phyloP scores from a whole-genome alignment of 1,140 invertebrate species.

The Drosophila chauvacae region DNA sequence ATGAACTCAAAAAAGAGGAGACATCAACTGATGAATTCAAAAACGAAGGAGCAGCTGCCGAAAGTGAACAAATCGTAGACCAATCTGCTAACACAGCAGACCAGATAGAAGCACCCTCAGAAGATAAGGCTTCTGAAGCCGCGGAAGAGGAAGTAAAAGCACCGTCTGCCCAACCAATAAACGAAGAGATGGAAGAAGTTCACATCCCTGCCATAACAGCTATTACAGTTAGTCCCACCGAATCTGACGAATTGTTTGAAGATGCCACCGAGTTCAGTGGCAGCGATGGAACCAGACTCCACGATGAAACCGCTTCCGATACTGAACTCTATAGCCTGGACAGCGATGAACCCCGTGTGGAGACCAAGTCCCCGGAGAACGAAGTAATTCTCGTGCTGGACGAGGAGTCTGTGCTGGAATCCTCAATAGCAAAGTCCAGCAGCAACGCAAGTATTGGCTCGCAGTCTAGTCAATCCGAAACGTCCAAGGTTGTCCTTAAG shows the following conservation, averaged over 20 bases:
- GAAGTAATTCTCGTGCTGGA: conserved; percentile 43
- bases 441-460: conserved; percentile 57
- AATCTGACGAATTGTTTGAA: conserved; percentile 67
- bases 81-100: background rate
- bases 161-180: background rate
- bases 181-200: conserved; percentile 1
- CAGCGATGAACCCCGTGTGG: conserved; percentile 45
- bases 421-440: conserved; percentile 32
- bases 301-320: conserved; percentile 65
- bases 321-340: conserved; percentile 71
- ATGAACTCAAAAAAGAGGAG: conserved; percentile 1
- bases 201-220: background rate
- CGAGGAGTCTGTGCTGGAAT: conserved; percentile 5
- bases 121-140: background rate
- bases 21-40: conserved; percentile 1
- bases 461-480: conserved; percentile 51
- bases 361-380: conserved; percentile 42
- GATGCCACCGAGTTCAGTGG: conserved; percentile 69
- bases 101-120: background rate
- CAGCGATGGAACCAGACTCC: conserved; percentile 24
- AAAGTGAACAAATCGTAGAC: background rate
- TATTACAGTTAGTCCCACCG: conserved; percentile 15
- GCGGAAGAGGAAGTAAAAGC: background rate
- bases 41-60: background rate
- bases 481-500: conserved; percentile 44